Evolutionary conservation across 2,113 vertebrate genomes (phyloP).

Genomic region (Rattus rattus): DNA sequence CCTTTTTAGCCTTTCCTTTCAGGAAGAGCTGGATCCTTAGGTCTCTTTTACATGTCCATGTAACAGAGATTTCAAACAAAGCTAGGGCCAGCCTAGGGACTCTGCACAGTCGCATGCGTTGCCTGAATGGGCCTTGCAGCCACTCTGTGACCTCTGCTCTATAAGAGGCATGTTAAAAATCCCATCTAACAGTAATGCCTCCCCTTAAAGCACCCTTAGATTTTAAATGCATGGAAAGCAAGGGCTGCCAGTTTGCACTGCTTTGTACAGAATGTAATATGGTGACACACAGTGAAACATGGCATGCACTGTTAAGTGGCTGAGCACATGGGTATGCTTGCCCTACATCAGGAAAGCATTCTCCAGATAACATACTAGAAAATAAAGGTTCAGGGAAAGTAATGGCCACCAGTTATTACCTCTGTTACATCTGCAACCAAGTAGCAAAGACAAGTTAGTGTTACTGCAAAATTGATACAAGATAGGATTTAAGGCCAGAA

Average conservation of each 20-base stretch:
- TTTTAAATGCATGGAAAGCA: not conserved
- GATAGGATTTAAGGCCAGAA: slow-evolving; percentile 47
- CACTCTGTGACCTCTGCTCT: not conserved
- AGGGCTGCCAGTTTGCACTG: not conserved
- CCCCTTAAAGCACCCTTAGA: not conserved
- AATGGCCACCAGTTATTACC: not conserved
- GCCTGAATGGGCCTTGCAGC: not conserved
- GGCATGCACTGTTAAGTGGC: not conserved
- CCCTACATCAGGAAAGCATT: not conserved
- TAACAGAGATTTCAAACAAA: slow-evolving; percentile 40
- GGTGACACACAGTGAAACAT: not conserved
- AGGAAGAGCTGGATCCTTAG: not conserved
- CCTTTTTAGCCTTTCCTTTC: slow-evolving; percentile 48
- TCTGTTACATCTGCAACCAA: slow-evolving; percentile 29
- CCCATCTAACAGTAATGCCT: not conserved
- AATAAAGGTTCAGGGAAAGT: not conserved
- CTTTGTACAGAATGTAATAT: not conserved
- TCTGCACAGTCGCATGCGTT: not conserved
- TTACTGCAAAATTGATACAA: not conserved
- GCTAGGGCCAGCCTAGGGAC: not conserved
- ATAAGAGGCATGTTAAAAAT: not conserved
- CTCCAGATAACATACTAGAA: slow-evolving; percentile 18
- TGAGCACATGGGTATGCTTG: slow-evolving; percentile 25
- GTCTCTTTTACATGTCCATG: not conserved
- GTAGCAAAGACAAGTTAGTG: not conserved